These are phyloP conservation scores for Agriopis leucophaearia DNA, from an alignment of 2,888 invertebrate species.

Conservation along the genomic window DNA sequence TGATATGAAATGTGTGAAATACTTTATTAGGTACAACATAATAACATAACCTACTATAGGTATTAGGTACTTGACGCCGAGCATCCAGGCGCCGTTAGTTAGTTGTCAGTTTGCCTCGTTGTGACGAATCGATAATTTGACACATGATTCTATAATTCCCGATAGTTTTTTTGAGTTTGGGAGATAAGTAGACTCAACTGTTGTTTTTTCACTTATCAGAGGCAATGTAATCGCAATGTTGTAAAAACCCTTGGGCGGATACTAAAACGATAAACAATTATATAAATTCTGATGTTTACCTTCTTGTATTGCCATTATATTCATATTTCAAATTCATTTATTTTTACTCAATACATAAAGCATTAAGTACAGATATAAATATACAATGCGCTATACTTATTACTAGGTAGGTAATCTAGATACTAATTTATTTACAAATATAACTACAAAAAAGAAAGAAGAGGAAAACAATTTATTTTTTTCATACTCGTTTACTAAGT, in stretches of 20 bases:
- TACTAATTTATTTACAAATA: too few species aligned
- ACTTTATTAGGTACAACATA: background rate
- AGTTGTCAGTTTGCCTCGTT: slow-evolving; percentile 10
- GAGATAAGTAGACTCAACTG: background rate
- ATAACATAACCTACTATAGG: background rate
- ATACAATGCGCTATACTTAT: too few species aligned
- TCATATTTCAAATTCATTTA: too few species aligned
- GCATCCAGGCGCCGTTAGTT: slow-evolving; percentile 21
- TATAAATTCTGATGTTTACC: background rate
- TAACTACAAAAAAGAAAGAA: too few species aligned
- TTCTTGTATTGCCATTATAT: too few species aligned
- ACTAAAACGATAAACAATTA: slow-evolving; percentile 7
- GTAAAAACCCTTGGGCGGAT: slow-evolving; percentile 17
- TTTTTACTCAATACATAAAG: too few species aligned
- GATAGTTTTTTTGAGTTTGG: slow-evolving; percentile 1
- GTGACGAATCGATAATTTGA: slow-evolving; percentile 20
- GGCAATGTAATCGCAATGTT: slow-evolving; percentile 9
- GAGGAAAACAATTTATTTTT: too few species aligned
- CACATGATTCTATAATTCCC: slow-evolving; percentile 11
- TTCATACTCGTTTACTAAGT: too few species aligned
- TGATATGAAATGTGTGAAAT: slow-evolving; percentile 23
- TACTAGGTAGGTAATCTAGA: too few species aligned
- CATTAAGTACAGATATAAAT: too few species aligned
- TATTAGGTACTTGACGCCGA: slow-evolving; percentile 17
- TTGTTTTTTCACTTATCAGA: slow-evolving; percentile 3